These are phyloP conservation scores for Calliphora vicina DNA, from an alignment of 1,140 invertebrate species.

Conservation along the genomic window DNA sequence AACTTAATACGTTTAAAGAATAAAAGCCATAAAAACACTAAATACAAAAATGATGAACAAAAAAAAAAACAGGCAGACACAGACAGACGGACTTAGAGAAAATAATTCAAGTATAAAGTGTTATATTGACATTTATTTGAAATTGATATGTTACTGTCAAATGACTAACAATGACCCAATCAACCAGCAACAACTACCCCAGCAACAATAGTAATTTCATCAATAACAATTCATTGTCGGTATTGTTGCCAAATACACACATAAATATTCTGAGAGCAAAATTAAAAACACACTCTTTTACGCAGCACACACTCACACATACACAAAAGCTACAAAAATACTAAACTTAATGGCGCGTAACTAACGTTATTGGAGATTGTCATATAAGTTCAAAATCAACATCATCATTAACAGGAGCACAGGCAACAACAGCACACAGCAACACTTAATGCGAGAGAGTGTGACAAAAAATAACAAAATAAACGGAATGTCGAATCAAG, in stretches of 20 bases:
- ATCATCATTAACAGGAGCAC: slow-evolving; percentile 12
- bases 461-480: not conserved
- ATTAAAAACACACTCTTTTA: too few species aligned
- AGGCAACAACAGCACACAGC: not conserved
- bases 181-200: not conserved
- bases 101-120: slow-evolving; percentile 13
- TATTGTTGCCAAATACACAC: too few species aligned
- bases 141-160: slow-evolving; percentile 16
- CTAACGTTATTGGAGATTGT: not conserved
- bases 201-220: not conserved
- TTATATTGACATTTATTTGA: slow-evolving; percentile 20
- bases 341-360: not conserved
- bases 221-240: not conserved
- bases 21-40: not conserved
- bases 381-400: slow-evolving; percentile 19
- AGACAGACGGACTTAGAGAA: not conserved
- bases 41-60: not conserved
- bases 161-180: not conserved
- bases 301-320: too few species aligned
- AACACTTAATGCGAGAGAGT: not conserved
- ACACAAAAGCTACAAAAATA: not conserved
- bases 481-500: not conserved
- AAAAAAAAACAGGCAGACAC: not conserved
- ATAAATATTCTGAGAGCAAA: too few species aligned
- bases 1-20: not conserved